Conservation (phyloP, 2,113 vertebrate species). For the Opisthocomus hoazin region DNA sequence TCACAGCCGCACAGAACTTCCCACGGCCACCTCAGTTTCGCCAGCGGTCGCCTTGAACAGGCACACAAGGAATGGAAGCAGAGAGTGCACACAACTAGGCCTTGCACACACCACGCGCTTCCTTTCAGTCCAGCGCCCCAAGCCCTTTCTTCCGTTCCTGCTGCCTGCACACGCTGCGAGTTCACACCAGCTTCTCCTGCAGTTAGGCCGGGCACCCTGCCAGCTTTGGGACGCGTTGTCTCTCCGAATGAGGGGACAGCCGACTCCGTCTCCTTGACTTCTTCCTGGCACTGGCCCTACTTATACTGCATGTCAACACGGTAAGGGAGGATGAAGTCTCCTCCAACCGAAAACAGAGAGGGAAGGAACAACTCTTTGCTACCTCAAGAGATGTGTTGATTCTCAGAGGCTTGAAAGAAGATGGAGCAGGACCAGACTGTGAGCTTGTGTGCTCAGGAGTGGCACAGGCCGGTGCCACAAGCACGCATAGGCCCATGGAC, state of each 20-base stretch:
- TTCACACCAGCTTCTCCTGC: not conserved
- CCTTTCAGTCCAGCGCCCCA: not conserved
- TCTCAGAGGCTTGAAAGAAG: not conserved
- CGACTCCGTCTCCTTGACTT: not conserved
- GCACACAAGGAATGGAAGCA: not conserved
- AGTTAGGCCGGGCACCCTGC: not conserved
- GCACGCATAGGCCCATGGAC: fast-evolving
- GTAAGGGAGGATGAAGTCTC: not conserved
- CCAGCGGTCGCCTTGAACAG: not conserved
- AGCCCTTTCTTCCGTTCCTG: not conserved
- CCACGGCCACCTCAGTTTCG: not conserved
- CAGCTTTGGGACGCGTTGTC: fast-evolving
- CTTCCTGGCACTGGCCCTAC: not conserved
- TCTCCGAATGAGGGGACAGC: not conserved
- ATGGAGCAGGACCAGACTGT: not conserved
- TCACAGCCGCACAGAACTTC: not conserved
- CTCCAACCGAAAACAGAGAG: not conserved
- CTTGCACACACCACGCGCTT: not conserved
- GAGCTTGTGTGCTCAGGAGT: not conserved
- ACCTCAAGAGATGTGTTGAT: not conserved
- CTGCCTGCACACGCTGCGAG: not conserved
- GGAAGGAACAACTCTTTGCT: not conserved
- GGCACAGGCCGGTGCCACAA: not conserved
- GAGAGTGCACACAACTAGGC: fast-evolving
- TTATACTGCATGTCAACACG: fast-evolving